These are phyloP conservation scores for Acanthosepion lycidas DNA, from an alignment of 2,888 invertebrate species.

Conservation along the genomic window DNA sequence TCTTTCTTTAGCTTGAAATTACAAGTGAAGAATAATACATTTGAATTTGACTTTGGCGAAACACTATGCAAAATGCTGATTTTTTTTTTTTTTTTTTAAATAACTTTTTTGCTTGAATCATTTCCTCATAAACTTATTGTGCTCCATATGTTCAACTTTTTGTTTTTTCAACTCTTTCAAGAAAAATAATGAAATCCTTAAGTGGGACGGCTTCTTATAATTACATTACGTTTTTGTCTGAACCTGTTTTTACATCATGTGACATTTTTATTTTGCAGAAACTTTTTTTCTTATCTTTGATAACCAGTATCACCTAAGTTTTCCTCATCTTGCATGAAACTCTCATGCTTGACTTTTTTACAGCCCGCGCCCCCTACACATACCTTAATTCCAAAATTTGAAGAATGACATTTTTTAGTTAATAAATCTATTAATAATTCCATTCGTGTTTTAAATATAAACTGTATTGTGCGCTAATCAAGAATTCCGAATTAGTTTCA, in stretches of 20 bases:
- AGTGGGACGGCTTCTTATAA: neutral
- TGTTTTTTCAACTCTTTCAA: neutral
- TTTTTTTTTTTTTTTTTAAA: neutral
- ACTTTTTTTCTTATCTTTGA: neutral
- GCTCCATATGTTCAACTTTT: neutral
- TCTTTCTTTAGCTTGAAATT: too few species aligned
- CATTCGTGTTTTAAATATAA: too few species aligned
- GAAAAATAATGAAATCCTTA: neutral
- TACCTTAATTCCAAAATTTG: too few species aligned
- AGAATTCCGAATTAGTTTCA: too few species aligned
- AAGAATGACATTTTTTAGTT: too few species aligned
- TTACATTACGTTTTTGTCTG: too few species aligned
- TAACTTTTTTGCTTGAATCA: neutral
- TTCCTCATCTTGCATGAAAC: too few species aligned
- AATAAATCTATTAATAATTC: too few species aligned
- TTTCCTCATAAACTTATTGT: neutral
- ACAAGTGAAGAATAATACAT: neutral
- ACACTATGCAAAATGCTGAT: neutral
- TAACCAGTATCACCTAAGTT: too few species aligned
- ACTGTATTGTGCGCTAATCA: too few species aligned
- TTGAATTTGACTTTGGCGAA: neutral
- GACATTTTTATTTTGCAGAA: neutral
- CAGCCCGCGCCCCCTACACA: too few species aligned
- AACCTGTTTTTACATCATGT: neutral
- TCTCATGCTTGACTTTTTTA: too few species aligned